A percentile compares a stretch with the other conserved stretches of the same genome.
These are phyloP conservation scores for Macrosoma leucophasiata DNA, from an alignment of 2,888 invertebrate species.

Conservation along the genomic window DNA sequence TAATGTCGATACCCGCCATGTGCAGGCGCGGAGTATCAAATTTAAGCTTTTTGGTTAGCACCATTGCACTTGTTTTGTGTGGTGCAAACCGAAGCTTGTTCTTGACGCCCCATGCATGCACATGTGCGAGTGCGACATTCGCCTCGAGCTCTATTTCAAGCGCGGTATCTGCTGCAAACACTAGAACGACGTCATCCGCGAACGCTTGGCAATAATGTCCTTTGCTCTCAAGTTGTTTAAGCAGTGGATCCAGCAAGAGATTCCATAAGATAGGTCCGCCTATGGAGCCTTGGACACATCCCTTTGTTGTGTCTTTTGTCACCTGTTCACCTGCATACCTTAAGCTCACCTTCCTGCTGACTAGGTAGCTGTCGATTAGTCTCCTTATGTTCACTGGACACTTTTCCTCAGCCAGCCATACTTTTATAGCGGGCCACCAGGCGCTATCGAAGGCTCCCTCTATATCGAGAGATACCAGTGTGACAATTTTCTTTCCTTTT, in stretches of 20 bases:
- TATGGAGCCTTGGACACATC: too few species aligned
- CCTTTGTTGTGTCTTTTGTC: too few species aligned
- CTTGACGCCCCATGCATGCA: slow-evolving; percentile 12
- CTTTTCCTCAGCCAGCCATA: too few species aligned
- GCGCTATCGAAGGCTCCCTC: slow-evolving; percentile 25
- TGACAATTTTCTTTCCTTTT: not conserved
- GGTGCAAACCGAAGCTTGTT: too few species aligned
- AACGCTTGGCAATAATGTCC: slow-evolving; percentile 11
- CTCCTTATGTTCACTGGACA: too few species aligned
- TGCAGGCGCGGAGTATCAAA: slow-evolving; percentile 4
- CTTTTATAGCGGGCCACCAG: slow-evolving; percentile 23
- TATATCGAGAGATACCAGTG: slow-evolving; percentile 13
- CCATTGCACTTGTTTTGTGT: slow-evolving; percentile 10
- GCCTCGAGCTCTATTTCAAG: slow-evolving; percentile 9
- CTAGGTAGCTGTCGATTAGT: too few species aligned
- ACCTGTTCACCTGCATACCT: too few species aligned
- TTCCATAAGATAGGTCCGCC: too few species aligned
- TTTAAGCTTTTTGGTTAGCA: slow-evolving; percentile 3
- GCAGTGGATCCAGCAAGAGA: too few species aligned
- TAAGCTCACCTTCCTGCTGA: too few species aligned
- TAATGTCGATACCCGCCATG: slow-evolving; percentile 7
- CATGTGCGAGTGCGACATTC: slow-evolving; percentile 17
- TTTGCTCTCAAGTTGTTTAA: not conserved
- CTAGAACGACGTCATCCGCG: slow-evolving; percentile 10
- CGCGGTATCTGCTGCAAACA: slow-evolving; percentile 1